Conservation (phyloP, 2,797 vertebrate species). For the Enoplosus armatus region DNA sequence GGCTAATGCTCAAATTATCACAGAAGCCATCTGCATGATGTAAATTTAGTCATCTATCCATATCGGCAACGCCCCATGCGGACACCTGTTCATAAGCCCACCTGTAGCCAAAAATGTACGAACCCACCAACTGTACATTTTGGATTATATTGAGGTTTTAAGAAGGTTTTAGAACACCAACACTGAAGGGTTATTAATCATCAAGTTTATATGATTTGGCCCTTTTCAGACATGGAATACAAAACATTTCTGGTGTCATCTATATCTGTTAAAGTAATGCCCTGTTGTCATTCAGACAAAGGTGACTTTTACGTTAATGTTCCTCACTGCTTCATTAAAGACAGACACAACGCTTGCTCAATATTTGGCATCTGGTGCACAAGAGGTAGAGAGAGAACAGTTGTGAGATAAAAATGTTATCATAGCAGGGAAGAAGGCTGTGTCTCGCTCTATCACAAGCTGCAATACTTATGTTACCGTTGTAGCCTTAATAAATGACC, state of each 20-base stretch:
- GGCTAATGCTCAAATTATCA: too few species aligned
- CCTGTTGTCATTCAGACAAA: not conserved
- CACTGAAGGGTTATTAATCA: not conserved
- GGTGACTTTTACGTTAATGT: not conserved
- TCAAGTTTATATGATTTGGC: not conserved
- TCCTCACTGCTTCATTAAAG: not conserved
- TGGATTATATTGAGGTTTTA: not conserved
- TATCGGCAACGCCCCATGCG: too few species aligned
- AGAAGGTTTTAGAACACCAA: not conserved
- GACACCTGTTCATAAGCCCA: too few species aligned
- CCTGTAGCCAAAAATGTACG: not conserved
- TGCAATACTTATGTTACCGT: not conserved
- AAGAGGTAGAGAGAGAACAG: too few species aligned
- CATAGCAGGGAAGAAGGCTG: too few species aligned
- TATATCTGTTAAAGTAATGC: not conserved
- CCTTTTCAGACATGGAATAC: too few species aligned
- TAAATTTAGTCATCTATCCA: too few species aligned
- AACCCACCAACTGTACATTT: not conserved
- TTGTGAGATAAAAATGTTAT: too few species aligned
- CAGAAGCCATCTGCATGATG: too few species aligned
- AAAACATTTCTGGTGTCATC: too few species aligned
- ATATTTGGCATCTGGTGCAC: too few species aligned
- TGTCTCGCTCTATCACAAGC: too few species aligned
- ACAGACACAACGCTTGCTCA: not conserved
- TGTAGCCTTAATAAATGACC: not conserved